These are phyloP conservation scores for Dromococcyx pavoninus DNA, from an alignment of 2,797 vertebrate genomes.

Conservation along the genomic window DNA sequence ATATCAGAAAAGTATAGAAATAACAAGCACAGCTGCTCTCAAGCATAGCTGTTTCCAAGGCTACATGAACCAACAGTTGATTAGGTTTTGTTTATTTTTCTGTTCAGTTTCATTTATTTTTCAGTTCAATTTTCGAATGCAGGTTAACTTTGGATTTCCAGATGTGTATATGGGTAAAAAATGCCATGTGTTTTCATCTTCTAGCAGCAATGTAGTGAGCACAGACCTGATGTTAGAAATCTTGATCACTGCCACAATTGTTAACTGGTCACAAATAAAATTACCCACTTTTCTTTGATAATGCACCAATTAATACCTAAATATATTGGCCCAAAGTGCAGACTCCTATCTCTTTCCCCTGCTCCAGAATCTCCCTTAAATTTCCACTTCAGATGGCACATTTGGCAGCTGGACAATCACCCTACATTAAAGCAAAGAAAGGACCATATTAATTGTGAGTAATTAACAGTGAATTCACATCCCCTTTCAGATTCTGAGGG, in stretches of 20 bases:
- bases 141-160: constrained; percentile 41
- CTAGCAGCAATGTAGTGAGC: background rate
- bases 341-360: background rate
- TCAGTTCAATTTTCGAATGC: background rate
- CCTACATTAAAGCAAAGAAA: background rate
- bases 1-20: background rate
- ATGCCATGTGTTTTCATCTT: background rate
- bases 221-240: background rate
- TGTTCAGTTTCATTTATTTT: constrained; percentile 55
- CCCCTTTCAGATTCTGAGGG: background rate
- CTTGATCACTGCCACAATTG: background rate
- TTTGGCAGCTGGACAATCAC: background rate
- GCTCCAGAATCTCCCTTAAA: background rate
- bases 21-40: constrained; percentile 24
- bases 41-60: background rate
- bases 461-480: background rate
- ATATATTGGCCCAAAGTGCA: background rate
- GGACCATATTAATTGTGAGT: background rate
- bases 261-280: background rate
- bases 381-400: background rate
- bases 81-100: constrained; percentile 46
- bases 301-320: background rate
- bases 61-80: background rate
- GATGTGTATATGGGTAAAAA: constrained; percentile 23
- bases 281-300: background rate